Evolutionary conservation across 2,888 invertebrate genomes (phyloP).

Genomic region (Nomada fabriciana): DNA sequence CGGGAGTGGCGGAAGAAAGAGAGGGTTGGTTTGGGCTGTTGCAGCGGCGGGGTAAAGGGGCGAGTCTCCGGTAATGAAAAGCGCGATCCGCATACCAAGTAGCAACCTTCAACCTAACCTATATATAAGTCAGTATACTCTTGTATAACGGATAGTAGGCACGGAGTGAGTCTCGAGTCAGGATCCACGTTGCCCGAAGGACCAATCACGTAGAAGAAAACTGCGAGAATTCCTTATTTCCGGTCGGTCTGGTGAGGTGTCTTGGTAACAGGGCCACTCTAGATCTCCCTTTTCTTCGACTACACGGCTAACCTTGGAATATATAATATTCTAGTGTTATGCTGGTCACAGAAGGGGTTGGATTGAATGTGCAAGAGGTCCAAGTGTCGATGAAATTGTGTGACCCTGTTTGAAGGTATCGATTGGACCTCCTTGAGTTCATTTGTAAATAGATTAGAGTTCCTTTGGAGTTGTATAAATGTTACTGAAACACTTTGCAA

Average conservation of each 20-base stretch:
- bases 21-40: slow-evolving; percentile 84
- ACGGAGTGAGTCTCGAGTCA: slow-evolving; percentile 73
- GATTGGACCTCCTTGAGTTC: no score
- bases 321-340: slow-evolving; percentile 14
- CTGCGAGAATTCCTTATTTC: slow-evolving; percentile 70
- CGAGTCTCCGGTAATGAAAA: slow-evolving; percentile 87
- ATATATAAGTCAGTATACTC: slow-evolving; percentile 69
- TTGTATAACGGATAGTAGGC: slow-evolving; percentile 76
- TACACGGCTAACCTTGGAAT: slow-evolving; percentile 30
- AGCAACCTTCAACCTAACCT: slow-evolving; percentile 82
- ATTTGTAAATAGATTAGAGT: no score
- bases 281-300: not conserved
- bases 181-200: slow-evolving; percentile 65
- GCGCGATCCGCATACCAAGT: slow-evolving; percentile 87
- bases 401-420: no score
- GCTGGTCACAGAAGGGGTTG: not conserved
- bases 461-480: no score
- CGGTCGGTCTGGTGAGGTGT: slow-evolving; percentile 33
- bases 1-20: slow-evolving; percentile 64
- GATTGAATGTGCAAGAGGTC: not conserved
- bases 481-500: no score
- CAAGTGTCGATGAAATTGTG: no score
- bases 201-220: slow-evolving; percentile 73
- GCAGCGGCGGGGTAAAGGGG: slow-evolving; percentile 75
- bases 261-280: not conserved